Evolutionary conservation across 2,888 invertebrate genomes (phyloP).

Genomic region (Plagodis dolabraria): DNA sequence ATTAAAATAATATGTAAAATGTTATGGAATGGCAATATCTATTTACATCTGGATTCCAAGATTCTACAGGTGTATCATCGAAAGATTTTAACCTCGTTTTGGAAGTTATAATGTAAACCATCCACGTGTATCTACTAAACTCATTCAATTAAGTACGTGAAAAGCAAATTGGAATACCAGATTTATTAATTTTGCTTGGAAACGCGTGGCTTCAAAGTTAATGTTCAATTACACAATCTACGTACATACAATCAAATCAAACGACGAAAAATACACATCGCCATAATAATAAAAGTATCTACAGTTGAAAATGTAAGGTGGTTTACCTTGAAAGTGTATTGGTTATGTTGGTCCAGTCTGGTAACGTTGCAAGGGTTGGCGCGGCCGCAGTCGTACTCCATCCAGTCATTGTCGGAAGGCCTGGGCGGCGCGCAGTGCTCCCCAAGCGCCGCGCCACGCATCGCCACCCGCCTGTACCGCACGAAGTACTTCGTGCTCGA

Average conservation of each 20-base stretch:
- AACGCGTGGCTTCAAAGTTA: neutral
- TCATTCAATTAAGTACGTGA: too few relatives aligned
- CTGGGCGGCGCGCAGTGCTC: constrained; percentile 64
- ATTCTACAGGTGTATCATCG: neutral
- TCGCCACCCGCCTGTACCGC: constrained; percentile 89
- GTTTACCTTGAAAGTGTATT: constrained; percentile 92
- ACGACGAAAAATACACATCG: neutral
- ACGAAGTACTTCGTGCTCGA: constrained; percentile 94
- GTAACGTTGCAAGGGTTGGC: constrained; percentile 95
- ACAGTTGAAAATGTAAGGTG: too few relatives aligned
- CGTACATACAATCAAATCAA: constrained; percentile 1
- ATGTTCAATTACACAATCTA: neutral
- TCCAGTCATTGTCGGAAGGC: constrained; percentile 87
- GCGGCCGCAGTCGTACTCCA: constrained; percentile 93
- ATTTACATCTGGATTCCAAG: neutral
- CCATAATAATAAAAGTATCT: too few relatives aligned
- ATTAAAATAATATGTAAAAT: constrained; percentile 21
- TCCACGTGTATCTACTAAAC: neutral
- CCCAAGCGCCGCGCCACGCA: constrained; percentile 70
- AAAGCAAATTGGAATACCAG: neutral
- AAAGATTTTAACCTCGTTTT: neutral
- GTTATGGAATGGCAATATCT: constrained; percentile 10
- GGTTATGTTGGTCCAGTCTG: constrained; percentile 93
- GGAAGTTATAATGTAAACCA: neutral
- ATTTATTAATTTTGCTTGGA: neutral